Percentiles rank a stretch among this genome's conserved stretches.
Conservation (phyloP, 2,888 invertebrate species). For the Bombylius major region DNA sequence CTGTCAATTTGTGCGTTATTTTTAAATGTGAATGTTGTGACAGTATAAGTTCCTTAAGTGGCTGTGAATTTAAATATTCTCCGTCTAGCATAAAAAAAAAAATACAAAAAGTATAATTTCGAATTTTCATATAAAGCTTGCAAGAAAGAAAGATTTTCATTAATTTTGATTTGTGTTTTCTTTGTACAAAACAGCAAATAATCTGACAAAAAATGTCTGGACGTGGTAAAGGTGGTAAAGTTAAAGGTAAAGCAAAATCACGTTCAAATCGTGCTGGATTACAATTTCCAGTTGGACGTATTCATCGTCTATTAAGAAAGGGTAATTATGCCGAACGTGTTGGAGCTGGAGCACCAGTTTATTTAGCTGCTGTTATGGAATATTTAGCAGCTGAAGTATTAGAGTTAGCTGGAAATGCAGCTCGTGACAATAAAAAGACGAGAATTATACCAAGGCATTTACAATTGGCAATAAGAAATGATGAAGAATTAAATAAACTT, state of each 20-base stretch:
- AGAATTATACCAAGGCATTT: slow-evolving; percentile 68
- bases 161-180: not conserved
- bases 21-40: not conserved
- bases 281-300: slow-evolving; percentile 47
- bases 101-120: too few species aligned
- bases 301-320: slow-evolving; percentile 46
- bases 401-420: slow-evolving; percentile 52
- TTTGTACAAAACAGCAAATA: too few species aligned
- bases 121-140: too few species aligned
- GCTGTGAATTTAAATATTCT: not conserved
- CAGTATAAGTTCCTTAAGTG: not conserved
- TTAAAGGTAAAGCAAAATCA: slow-evolving; percentile 36
- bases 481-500: slow-evolving; percentile 61
- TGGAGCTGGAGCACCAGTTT: slow-evolving; percentile 42
- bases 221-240: slow-evolving; percentile 32
- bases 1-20: not conserved
- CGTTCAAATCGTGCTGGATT: slow-evolving; percentile 46
- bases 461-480: slow-evolving; percentile 66
- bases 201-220: slow-evolving; percentile 30
- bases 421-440: slow-evolving; percentile 54
- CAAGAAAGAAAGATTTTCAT: too few species aligned
- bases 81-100: too few species aligned
- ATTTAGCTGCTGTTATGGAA: slow-evolving; percentile 46
- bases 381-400: slow-evolving; percentile 54
- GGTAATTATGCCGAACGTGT: slow-evolving; percentile 50